Conservation (phyloP, 2,113 vertebrate genomes). For the Sapayoa aenigma region DNA sequence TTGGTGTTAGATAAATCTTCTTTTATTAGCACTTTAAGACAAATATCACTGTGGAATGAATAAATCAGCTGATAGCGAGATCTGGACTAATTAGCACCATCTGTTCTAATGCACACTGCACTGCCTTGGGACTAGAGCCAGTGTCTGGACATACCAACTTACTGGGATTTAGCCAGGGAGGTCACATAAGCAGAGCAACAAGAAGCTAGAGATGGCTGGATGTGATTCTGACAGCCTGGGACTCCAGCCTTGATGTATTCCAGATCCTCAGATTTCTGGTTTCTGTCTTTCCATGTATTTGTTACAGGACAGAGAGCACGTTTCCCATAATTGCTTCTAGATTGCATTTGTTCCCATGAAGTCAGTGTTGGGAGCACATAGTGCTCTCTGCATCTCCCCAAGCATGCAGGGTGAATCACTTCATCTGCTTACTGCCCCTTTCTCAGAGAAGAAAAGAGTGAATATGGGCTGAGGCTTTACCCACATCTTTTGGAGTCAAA, state of each 20-base stretch:
- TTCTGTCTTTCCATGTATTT: not conserved
- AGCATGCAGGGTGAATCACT: not conserved
- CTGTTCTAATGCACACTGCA: not conserved
- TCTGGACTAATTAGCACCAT: not conserved
- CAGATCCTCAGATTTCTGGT: slow-evolving; percentile 3
- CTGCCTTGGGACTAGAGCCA: not conserved
- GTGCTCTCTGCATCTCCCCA: not conserved
- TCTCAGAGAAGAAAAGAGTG: not conserved
- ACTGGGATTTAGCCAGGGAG: not conserved
- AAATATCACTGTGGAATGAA: not conserved
- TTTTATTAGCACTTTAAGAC: not conserved
- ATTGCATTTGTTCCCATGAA: not conserved
- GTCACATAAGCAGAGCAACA: not conserved
- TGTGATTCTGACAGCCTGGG: not conserved
- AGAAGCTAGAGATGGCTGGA: not conserved
- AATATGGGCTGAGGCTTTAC: not conserved
- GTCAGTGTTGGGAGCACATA: not conserved
- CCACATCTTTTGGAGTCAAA: not conserved
- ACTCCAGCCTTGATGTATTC: slow-evolving; percentile 1
- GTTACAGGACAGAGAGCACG: not conserved
- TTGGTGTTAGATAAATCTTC: not conserved
- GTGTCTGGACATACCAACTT: not conserved
- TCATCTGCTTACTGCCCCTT: not conserved
- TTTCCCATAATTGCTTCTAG: not conserved
- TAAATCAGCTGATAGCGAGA: not conserved